phyloP scores from a whole-genome alignment of 2,888 invertebrate species.

The Caenorhabditis angaria region DNA sequence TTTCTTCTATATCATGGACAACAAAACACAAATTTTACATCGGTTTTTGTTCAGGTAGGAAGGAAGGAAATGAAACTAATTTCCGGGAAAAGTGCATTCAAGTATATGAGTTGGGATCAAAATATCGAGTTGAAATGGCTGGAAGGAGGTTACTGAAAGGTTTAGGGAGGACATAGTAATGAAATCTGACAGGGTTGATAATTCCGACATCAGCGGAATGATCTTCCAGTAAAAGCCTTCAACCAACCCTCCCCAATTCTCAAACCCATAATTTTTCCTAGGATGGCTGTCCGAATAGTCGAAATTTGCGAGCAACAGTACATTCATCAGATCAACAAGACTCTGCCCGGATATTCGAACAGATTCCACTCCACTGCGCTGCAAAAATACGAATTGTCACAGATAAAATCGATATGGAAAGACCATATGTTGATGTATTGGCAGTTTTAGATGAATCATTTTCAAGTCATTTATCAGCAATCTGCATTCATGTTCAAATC shows the following conservation, averaged over 20 bases:
- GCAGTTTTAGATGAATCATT: conserved; percentile 60
- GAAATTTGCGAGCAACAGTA: conserved; percentile 46
- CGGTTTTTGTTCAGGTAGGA: conserved; percentile 38
- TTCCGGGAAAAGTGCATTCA: neutral
- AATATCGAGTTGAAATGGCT: too few species aligned
- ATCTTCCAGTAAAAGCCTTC: neutral
- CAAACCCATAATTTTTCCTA: conserved; percentile 7
- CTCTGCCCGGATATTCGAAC: conserved; percentile 43
- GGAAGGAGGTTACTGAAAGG: too few species aligned
- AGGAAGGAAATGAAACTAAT: neutral
- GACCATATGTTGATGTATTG: conserved; percentile 67
- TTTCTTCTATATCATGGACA: conserved; percentile 35
- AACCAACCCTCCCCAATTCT: neutral
- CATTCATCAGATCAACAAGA: conserved; percentile 38
- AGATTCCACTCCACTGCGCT: conserved; percentile 52
- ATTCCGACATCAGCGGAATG: too few species aligned
- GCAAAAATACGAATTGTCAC: conserved; percentile 53
- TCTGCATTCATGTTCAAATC: conserved; percentile 64
- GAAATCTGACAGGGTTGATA: too few species aligned
- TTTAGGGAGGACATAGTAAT: too few species aligned
- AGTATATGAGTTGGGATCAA: neutral
- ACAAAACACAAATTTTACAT: conserved; percentile 41
- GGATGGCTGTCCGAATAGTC: conserved; percentile 51
- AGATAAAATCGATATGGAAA: conserved; percentile 49
- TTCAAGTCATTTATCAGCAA: conserved; percentile 45